Evolutionary conservation across 2,888 invertebrate species (phyloP).

Genomic region (Saturnia pavonia): DNA sequence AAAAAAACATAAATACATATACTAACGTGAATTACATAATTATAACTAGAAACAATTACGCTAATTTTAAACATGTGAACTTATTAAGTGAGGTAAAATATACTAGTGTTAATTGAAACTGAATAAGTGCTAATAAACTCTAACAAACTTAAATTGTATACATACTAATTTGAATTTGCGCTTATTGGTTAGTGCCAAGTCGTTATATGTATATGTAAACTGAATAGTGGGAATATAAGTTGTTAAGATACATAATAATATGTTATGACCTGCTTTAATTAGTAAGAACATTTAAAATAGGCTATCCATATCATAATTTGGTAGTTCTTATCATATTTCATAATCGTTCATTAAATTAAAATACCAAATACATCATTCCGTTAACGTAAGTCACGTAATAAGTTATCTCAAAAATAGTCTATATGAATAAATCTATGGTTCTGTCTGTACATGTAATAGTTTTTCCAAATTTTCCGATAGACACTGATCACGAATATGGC

Average conservation of each 20-base stretch:
- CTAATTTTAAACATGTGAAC: constrained; percentile 1
- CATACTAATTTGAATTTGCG: constrained; percentile 9
- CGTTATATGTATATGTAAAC: not conserved
- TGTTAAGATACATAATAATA: not conserved
- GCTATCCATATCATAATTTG: not conserved
- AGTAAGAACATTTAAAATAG: not conserved
- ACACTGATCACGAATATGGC: no score
- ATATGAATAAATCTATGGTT: no score
- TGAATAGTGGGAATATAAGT: constrained; percentile 3
- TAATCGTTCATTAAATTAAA: not conserved
- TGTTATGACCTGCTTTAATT: not conserved
- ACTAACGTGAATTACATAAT: not conserved
- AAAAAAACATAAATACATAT: not conserved
- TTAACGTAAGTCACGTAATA: not conserved
- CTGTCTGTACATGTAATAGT: no score
- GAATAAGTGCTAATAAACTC: constrained; percentile 1
- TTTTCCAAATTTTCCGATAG: no score
- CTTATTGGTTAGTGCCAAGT: not conserved
- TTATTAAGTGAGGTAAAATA: constrained; percentile 10
- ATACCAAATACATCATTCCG: not conserved
- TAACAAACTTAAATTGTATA: not conserved
- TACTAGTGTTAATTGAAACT: constrained; percentile 3
- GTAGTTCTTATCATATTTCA: not conserved
- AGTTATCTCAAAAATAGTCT: not conserved
- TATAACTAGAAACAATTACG: not conserved